Base-by-base conservation (phyloP, 2,888 invertebrate genomes). In the Drosophila tanythrix region DNA sequence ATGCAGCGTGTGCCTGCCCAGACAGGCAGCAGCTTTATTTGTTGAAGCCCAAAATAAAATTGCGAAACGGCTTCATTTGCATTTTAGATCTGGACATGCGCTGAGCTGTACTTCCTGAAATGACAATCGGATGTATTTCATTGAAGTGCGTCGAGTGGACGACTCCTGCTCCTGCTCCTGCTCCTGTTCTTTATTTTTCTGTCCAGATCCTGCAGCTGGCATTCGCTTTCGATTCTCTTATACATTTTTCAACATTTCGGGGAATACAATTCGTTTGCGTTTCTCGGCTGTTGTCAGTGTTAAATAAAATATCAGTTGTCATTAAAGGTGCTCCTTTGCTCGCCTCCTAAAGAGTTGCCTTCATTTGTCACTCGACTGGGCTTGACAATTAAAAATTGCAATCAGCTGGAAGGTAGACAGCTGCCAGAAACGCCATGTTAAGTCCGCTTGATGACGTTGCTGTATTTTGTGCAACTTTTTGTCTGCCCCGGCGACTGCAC, bases 81-180 rank as follows among this genome's bases (percentile, higher is more conserved):
- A 84, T 84, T 88, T 85, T 76, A 81, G 76, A 81, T 81, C 76
- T 76, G 79, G 70, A 61, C 58, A 74, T 35, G 43, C 38, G 13
- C 66, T 53, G 67, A 60, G 66, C 60, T 43, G 43, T 35, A 25
- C 51, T 33, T 70, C 62, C 64, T 55, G 72, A 40, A 70, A 78
- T 74, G 83, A 86, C 88, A 79, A 88, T 70, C 88, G 88, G 88
- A 88, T 83, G 88, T 81, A 82, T 86, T 86, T 83, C 86, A 88
- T 71, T 72, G 70, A 69, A 72, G 75, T 69, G 59, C 52, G 55
- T 43, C 66, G 38, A 78, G 81, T 69, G 75, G 79, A 13, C 59
- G 66, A 59, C 55, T 69, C 71, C 29, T 7, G 1, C 6, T n/a
- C 21, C 57, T 25, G 21, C 15, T 31, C 31, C 33, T 3, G 29